Evolutionary conservation across 2,888 invertebrate genomes (phyloP).

Genomic region (Sympetrum striolatum): DNA sequence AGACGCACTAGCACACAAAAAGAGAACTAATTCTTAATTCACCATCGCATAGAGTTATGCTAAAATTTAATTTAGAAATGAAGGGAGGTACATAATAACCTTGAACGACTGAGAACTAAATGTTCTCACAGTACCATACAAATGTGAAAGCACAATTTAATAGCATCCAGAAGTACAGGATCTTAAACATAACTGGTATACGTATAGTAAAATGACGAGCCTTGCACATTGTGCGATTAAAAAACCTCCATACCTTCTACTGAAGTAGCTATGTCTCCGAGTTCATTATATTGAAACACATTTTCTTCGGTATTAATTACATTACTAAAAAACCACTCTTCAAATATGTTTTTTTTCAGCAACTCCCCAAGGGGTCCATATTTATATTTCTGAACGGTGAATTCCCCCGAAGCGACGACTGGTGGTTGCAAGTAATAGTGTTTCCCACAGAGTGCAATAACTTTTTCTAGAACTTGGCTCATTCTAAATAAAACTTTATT

Average conservation of each 20-base stretch:
- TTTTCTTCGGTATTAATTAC: conserved; percentile 61
- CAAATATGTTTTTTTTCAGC: conserved; percentile 64
- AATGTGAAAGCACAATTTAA: too few relatives aligned
- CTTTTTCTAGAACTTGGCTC: conserved; percentile 47
- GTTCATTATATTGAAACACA: conserved; percentile 57
- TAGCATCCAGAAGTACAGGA: too few relatives aligned
- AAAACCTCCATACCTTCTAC: background rate
- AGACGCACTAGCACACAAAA: too few relatives aligned
- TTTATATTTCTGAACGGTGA: conserved; percentile 48
- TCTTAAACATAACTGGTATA: too few relatives aligned
- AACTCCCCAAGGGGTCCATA: conserved; percentile 63
- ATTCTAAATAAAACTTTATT: background rate
- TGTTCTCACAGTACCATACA: too few relatives aligned
- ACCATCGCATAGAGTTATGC: too few relatives aligned
- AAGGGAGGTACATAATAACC: too few relatives aligned
- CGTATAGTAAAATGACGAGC: too few relatives aligned
- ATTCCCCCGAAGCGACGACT: conserved; percentile 43
- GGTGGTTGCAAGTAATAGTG: conserved; percentile 50
- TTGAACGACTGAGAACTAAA: too few relatives aligned
- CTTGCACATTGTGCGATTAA: too few relatives aligned
- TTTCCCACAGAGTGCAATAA: conserved; percentile 50
- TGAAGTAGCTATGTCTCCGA: background rate
- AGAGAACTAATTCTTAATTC: too few relatives aligned
- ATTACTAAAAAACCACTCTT: conserved; percentile 64
- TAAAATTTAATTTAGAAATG: too few relatives aligned